Conservation (phyloP, 1,140 invertebrate species). For the Choristoneura fumiferana region DNA sequence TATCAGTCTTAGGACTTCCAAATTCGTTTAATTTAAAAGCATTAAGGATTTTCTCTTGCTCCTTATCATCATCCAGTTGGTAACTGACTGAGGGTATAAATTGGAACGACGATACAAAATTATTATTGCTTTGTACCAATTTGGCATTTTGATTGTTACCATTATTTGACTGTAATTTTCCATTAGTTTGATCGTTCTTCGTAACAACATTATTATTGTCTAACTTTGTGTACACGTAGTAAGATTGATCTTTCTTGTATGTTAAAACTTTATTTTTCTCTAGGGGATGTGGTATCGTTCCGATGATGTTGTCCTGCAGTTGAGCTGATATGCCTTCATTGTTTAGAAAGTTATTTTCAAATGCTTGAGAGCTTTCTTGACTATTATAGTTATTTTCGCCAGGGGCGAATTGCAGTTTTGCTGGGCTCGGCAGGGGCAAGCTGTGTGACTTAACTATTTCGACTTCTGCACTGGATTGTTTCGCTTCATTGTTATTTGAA, state of each 20-base stretch:
- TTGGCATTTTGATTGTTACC: constrained; percentile 32
- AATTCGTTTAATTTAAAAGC: constrained; percentile 49
- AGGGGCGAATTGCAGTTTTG: constrained; percentile 35
- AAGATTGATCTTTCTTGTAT: constrained; percentile 66
- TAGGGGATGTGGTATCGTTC: constrained; percentile 58
- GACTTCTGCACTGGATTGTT: constrained; percentile 33
- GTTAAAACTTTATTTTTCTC: constrained; percentile 59
- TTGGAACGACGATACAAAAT: constrained; percentile 43
- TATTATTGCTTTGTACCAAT: constrained; percentile 28
- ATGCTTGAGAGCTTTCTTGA: constrained; percentile 29
- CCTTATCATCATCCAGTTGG: constrained; percentile 52
- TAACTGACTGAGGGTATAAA: constrained; percentile 60
- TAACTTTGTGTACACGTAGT: constrained; percentile 56
- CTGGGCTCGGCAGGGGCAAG: constrained; percentile 26
- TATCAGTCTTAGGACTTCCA: constrained; percentile 34
- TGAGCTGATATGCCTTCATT: constrained; percentile 58
- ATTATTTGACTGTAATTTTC: constrained; percentile 22
- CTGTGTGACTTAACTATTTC: constrained; percentile 50
- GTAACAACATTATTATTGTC: constrained; percentile 30
- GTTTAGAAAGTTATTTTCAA: constrained; percentile 36
- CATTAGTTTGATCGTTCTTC: constrained; percentile 10
- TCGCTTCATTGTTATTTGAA: constrained; percentile 24
- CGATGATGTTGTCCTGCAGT: constrained; percentile 59
- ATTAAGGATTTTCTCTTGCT: constrained; percentile 50
- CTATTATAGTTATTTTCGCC: constrained; percentile 33